Conservation (phyloP, 2,888 invertebrate species). For the Epicampocera succincta region DNA sequence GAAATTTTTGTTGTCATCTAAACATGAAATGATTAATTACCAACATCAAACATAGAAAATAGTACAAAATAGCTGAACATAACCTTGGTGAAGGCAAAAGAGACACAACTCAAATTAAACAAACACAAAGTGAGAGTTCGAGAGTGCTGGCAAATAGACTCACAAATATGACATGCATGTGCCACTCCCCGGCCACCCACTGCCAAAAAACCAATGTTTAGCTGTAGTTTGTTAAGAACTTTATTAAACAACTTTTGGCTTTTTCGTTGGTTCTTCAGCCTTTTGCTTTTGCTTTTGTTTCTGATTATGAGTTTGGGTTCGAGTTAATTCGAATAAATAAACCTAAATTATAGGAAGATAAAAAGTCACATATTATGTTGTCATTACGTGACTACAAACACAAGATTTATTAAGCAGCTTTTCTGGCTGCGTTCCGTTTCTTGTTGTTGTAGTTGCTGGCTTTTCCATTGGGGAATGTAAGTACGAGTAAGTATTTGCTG, state of each 20-base stretch:
- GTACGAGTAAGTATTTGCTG: no score
- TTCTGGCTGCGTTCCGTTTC: neutral
- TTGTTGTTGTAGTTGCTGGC: slow-evolving; percentile 22
- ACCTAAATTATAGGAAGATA: slow-evolving; percentile 47
- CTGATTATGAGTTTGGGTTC: neutral
- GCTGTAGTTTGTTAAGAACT: slow-evolving; percentile 14
- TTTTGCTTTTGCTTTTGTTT: neutral
- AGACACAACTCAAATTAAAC: neutral
- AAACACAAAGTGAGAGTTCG: neutral
- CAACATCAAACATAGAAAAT: slow-evolving; percentile 14
- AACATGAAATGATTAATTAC: slow-evolving; percentile 66
- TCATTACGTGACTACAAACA: slow-evolving; percentile 80
- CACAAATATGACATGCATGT: neutral
- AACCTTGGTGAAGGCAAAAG: slow-evolving; percentile 39
- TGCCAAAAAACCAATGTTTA: neutral
- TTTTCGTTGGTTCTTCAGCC: no score
- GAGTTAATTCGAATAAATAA: slow-evolving; percentile 2
- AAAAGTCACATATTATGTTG: slow-evolving; percentile 77
- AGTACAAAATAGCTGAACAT: slow-evolving; percentile 1
- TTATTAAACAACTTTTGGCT: neutral
- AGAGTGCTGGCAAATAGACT: neutral
- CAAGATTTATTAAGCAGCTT: slow-evolving; percentile 76
- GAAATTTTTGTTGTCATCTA: slow-evolving; percentile 24
- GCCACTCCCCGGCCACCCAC: neutral
- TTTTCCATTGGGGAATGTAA: slow-evolving; percentile 7